Conservation (phyloP, 2,113 vertebrate genomes). For the Pangasianodon hypophthalmus region DNA sequence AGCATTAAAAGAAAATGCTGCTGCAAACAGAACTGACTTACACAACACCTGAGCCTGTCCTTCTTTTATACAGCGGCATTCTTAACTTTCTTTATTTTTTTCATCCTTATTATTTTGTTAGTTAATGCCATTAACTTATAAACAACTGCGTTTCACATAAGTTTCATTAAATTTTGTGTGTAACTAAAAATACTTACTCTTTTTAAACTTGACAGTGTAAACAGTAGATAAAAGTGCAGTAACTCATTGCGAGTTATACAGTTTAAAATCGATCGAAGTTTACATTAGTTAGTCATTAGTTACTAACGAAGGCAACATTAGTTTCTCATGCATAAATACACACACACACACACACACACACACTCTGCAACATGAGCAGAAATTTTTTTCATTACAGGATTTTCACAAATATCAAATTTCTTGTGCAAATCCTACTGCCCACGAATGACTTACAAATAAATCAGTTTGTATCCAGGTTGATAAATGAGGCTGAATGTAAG, state of each 20-base stretch:
- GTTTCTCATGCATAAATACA: neutral
- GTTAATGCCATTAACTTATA: neutral
- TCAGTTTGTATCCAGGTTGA: neutral
- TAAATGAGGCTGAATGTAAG: neutral
- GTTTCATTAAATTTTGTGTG: neutral
- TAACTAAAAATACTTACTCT: neutral
- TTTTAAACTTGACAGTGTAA: neutral
- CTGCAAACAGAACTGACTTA: neutral
- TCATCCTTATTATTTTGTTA: neutral
- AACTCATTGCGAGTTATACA: neutral
- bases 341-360: neutral
- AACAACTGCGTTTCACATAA: neutral
- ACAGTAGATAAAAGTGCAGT: neutral
- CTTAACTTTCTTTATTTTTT: neutral
- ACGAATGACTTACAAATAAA: neutral
- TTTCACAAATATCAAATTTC: neutral
- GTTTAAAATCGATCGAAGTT: neutral
- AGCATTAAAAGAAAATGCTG: neutral
- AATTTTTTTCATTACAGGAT: neutral
- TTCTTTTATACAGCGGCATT: neutral
- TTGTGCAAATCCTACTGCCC: too few species aligned
- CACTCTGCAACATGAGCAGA: neutral
- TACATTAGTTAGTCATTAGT: neutral
- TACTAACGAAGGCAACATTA: too few species aligned
- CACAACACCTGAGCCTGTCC: neutral